These are phyloP conservation scores for Rotaria magnacalcarata DNA, from an alignment of 2,888 invertebrate species.

Conservation along the genomic window DNA sequence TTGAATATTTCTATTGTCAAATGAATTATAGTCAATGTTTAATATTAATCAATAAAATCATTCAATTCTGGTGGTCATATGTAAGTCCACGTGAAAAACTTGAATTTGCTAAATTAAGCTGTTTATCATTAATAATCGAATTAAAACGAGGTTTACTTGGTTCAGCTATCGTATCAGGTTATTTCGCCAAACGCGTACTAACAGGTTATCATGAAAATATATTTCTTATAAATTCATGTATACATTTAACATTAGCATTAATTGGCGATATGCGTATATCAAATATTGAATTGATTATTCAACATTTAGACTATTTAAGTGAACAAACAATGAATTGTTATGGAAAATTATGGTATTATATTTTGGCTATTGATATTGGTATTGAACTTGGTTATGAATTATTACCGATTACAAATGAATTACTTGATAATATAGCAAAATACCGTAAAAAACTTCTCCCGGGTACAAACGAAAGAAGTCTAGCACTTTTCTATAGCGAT, in stretches of 20 bases:
- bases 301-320: slow-evolving; percentile 30
- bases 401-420: neutral
- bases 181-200: slow-evolving; percentile 5
- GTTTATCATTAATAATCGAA: neutral
- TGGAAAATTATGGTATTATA: slow-evolving; percentile 25
- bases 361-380: neutral
- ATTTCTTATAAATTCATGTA: neutral
- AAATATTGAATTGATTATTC: slow-evolving; percentile 8
- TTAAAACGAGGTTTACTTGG: neutral
- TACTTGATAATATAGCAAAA: neutral
- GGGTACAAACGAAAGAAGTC: neutral
- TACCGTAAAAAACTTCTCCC: neutral
- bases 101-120: slow-evolving; percentile 28
- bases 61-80: slow-evolving; percentile 1
- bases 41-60: neutral
- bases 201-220: slow-evolving; percentile 6
- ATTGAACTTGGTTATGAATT: slow-evolving; percentile 29
- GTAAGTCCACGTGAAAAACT: neutral
- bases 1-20: slow-evolving; percentile 19
- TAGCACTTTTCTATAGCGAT: slow-evolving; percentile 10
- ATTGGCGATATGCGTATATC: slow-evolving; percentile 1
- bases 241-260: neutral
- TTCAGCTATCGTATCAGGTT: neutral
- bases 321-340: slow-evolving; percentile 26
- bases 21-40: neutral